These are phyloP conservation scores for Pentamera pediparva DNA, from an alignment of 53 echinoderm and acorn worm species.

Conservation along the genomic window DNA sequence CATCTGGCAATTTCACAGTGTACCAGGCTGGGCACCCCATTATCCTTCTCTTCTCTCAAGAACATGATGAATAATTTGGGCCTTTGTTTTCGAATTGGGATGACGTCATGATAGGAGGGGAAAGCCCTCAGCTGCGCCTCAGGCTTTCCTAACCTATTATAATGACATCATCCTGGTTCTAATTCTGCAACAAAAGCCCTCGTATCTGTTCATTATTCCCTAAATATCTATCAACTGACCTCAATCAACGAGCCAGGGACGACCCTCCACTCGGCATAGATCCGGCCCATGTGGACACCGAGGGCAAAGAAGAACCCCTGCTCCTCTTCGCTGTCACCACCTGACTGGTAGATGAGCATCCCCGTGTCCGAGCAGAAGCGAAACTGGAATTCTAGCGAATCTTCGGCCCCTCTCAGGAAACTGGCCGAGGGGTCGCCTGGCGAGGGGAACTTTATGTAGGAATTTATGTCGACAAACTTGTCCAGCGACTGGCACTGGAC, in stretches of 20 bases:
- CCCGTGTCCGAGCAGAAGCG: constrained; percentile 93
- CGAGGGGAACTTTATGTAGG: constrained; percentile 80
- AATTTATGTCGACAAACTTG: constrained; percentile 89
- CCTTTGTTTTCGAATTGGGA: too few relatives aligned
- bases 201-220: too few relatives aligned
- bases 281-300: constrained; percentile 63
- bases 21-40: too few relatives aligned
- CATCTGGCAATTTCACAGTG: too few relatives aligned
- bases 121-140: too few relatives aligned
- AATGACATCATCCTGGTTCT: too few relatives aligned
- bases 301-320: constrained; percentile 80
- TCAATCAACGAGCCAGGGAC: constrained; percentile 73
- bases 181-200: too few relatives aligned
- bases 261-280: constrained; percentile 96
- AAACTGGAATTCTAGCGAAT: constrained; percentile 82
- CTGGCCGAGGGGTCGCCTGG: constrained; percentile 44
- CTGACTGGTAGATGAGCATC: constrained; percentile 94
- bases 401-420: constrained; percentile 74
- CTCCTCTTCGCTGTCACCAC: constrained; percentile 46
- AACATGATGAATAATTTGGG: neutral
- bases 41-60: neutral
- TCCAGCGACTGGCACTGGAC: constrained; percentile 44
- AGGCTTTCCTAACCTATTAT: too few relatives aligned
- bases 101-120: too few relatives aligned
- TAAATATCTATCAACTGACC: constrained; percentile 33